A percentile compares a stretch with the other conserved stretches of the same genome.
Evolutionary conservation across 1,140 invertebrate genomes (phyloP).

Genomic region (Eciton burchellii): DNA sequence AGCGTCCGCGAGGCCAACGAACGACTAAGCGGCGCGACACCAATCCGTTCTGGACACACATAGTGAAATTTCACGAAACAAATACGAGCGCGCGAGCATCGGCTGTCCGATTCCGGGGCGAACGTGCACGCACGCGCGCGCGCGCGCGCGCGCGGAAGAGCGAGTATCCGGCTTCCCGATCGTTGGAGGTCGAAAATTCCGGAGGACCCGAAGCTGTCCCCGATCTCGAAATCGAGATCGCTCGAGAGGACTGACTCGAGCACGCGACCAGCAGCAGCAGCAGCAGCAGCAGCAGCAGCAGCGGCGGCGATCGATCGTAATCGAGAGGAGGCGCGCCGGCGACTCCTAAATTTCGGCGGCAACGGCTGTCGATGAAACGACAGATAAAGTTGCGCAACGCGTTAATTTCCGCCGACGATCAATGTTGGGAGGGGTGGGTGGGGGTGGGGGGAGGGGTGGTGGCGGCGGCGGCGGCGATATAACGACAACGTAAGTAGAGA

Average conservation of each 20-base stretch:
- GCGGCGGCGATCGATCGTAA: too few species aligned
- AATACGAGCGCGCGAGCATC: slow-evolving; percentile 66
- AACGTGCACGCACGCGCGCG: too few species aligned
- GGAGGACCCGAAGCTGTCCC: not conserved
- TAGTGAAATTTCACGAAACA: slow-evolving; percentile 81
- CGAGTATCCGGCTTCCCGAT: too few species aligned
- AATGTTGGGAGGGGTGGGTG: not conserved
- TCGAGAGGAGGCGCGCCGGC: not conserved
- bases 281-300: too few species aligned
- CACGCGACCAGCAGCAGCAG: not conserved
- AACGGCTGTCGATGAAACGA: slow-evolving; percentile 16
- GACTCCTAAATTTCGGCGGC: slow-evolving; percentile 10
- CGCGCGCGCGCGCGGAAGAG: too few species aligned
- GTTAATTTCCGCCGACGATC: slow-evolving; percentile 49
- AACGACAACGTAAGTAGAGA: slow-evolving; percentile 58
- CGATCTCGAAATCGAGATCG: not conserved
- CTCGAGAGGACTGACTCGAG: not conserved
- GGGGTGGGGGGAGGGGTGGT: too few species aligned
- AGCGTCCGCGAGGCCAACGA: slow-evolving; percentile 80
- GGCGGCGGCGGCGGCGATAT: slow-evolving; percentile 48
- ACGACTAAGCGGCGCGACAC: slow-evolving; percentile 81
- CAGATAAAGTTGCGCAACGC: slow-evolving; percentile 42
- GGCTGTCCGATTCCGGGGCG: too few species aligned
- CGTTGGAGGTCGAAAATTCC: too few species aligned
- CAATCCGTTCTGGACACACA: slow-evolving; percentile 79